phyloP scores from a whole-genome alignment of 2,113 vertebrate species.

The Pithys albifrons region DNA sequence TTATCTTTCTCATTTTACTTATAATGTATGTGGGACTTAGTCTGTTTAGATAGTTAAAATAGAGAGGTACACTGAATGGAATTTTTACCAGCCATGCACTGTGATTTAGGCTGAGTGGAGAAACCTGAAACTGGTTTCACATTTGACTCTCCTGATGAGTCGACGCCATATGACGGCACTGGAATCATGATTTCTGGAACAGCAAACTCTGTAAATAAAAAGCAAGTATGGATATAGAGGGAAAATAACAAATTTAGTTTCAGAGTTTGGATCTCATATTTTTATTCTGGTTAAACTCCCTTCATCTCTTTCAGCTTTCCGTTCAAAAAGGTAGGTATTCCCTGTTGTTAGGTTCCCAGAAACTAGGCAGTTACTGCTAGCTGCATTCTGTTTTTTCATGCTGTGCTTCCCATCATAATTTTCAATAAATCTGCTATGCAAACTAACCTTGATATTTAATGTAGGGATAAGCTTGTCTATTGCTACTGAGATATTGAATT shows the following conservation, averaged over 20 bases:
- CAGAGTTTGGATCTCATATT: neutral
- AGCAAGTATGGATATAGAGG: neutral
- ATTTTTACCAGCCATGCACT: neutral
- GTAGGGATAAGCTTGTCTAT: neutral
- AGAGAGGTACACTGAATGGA: neutral
- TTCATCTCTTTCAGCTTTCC: neutral
- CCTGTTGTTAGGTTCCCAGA: neutral
- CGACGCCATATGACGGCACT: neutral
- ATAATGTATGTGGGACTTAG: neutral
- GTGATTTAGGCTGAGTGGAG: neutral
- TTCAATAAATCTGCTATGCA: neutral
- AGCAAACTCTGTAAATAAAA: neutral
- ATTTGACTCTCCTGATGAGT: neutral
- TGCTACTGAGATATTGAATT: neutral
- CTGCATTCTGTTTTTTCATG: neutral
- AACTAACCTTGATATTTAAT: conserved; percentile 20
- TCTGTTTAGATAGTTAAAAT: neutral
- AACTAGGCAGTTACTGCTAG: neutral
- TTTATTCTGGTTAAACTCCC: neutral
- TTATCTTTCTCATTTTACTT: neutral
- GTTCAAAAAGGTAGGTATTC: neutral
- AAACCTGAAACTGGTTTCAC: neutral
- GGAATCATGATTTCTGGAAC: neutral
- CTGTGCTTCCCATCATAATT: neutral
- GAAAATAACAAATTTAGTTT: neutral